Evolutionary conservation across 2,113 vertebrate genomes (phyloP).

Genomic region (Mirza zaza): DNA sequence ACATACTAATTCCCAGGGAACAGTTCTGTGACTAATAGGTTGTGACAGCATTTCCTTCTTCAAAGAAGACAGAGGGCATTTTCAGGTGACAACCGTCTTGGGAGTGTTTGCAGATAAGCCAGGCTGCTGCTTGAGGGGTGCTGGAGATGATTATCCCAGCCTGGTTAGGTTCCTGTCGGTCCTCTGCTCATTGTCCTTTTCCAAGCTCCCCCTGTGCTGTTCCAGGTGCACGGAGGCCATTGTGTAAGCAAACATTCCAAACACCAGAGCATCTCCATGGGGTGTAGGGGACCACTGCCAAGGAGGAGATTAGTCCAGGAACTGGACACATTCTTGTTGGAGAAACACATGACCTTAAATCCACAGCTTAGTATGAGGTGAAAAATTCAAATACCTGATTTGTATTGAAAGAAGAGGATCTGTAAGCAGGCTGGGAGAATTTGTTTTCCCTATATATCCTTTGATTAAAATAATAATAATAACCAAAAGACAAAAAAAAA

Average conservation of each 20-base stretch:
- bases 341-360: slow-evolving; percentile 28
- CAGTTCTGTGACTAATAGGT: slow-evolving; percentile 28
- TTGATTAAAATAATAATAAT: neutral
- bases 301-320: neutral
- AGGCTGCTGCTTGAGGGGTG: neutral
- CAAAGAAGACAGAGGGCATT: slow-evolving; percentile 34
- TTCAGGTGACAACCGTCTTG: neutral
- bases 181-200: neutral
- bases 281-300: neutral
- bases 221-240: slow-evolving; percentile 42
- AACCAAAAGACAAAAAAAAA: neutral
- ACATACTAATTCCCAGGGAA: slow-evolving; percentile 11
- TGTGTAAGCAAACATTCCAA: slow-evolving; percentile 20
- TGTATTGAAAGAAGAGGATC: neutral
- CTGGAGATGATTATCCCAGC: neutral
- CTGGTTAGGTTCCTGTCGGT: neutral
- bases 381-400: slow-evolving; percentile 4
- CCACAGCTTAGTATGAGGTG: neutral
- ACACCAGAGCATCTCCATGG: neutral
- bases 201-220: neutral
- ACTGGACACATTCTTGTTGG: neutral
- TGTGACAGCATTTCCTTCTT: slow-evolving; percentile 57
- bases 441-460: neutral
- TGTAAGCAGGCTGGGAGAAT: neutral
- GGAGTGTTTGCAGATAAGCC: neutral